Evolutionary conservation across 2,888 invertebrate genomes (phyloP).

Genomic region (Acanthosepion lycidas): DNA sequence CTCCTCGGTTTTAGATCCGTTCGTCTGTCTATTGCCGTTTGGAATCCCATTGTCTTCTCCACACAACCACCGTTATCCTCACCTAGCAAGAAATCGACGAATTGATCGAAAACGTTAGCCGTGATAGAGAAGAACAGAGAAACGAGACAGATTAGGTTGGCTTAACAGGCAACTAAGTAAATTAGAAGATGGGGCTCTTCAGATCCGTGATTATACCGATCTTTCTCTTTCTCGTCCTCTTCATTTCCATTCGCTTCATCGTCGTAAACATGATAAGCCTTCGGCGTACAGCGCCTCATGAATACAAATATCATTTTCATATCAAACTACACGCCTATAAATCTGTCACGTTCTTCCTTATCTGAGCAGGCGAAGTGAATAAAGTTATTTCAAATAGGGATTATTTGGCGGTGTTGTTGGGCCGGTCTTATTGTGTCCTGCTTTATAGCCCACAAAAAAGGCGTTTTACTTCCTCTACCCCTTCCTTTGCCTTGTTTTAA

Average conservation of each 20-base stretch:
- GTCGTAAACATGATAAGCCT: slow-evolving; percentile 14
- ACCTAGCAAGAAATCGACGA: neutral
- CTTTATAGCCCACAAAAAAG: neutral
- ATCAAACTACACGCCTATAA: slow-evolving; percentile 22
- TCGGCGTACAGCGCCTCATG: slow-evolving; percentile 4
- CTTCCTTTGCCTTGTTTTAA: neutral
- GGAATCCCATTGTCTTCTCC: neutral
- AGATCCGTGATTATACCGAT: neutral
- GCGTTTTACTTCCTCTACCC: slow-evolving; percentile 4
- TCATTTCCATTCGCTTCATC: neutral
- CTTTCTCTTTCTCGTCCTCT: neutral
- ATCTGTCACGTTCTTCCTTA: slow-evolving; percentile 9
- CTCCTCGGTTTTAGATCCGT: neutral
- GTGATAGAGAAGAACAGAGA: neutral
- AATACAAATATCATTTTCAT: slow-evolving; percentile 33
- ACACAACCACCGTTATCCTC: neutral
- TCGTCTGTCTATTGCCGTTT: neutral
- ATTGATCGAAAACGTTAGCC: neutral
- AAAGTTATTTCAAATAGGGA: neutral
- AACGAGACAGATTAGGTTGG: neutral
- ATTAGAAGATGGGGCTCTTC: neutral
- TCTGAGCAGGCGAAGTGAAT: neutral
- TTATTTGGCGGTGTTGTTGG: neutral
- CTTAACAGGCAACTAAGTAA: slow-evolving; percentile 22
- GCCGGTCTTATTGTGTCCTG: neutral